Evolutionary conservation across 2,113 vertebrate genomes (phyloP), one percentile per base, ranked within the genome.

Genomic region (Saccopteryx leptura): DNA sequence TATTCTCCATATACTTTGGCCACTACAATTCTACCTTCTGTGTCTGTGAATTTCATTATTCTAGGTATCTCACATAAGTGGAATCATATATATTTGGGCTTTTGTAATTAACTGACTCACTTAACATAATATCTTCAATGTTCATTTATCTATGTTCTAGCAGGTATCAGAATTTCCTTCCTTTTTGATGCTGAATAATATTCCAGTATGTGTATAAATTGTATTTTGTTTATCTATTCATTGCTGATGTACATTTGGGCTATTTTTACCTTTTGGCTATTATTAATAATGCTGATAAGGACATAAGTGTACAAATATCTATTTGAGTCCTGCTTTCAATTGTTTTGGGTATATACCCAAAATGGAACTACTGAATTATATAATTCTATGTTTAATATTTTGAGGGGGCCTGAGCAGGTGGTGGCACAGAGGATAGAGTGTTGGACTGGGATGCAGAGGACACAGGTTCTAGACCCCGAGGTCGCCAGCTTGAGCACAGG

Each of bases 251-350:
- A 76, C 39, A 86, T 48, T 48, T 71, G 21, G 6, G 1, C 56
- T 56, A 11, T 56, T 72, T 72, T 50, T 13, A 86, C 26, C 72
- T 86, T 90, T 91, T 63, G 72, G 54, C 19, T 80, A n/a, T 50
- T 63, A 4, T 86, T 28, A 86, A n/a, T 79, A 90, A 71, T 63
- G 54, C 19, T 46, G 48, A 69, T 54, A 60, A 54, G n/a, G 84
- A 83, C 39, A 76, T 11, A 82, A 31, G 4, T 61, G 12, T 76
- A 76, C 78, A 92, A 26, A 28, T 54, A 58, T 31, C 13, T 56
- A 21, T 76, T 88, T 88, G 19, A 81, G 19, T 87, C 33, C 54
- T 80, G 72, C n/a, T 79, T 80, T 91, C n/a, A 79, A 26, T n/a
- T 72, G 12, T 69, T 78, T 31, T 39, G 60, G 3, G 28, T 68